These are phyloP conservation scores for Meriones unguiculatus DNA, from an alignment of 2,113 vertebrate genomes.

Conservation along the genomic window DNA sequence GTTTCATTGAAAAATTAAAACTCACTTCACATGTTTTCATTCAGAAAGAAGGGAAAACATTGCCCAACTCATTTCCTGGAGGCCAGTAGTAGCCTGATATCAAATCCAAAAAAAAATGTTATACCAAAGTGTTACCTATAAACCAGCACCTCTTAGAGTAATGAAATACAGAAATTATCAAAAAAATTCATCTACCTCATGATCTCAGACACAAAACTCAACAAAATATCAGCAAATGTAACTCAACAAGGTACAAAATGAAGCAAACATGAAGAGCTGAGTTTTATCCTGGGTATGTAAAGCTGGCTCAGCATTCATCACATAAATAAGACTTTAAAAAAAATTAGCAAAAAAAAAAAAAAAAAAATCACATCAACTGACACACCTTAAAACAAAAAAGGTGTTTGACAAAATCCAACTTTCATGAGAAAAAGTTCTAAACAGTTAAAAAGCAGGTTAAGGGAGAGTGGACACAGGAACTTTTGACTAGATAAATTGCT, in stretches of 20 bases:
- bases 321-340: background rate
- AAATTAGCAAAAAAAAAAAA: background rate
- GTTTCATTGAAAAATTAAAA: background rate
- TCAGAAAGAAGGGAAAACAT: background rate
- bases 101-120: background rate
- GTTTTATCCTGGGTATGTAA: background rate
- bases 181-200: background rate
- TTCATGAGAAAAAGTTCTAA: background rate
- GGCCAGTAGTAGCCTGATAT: background rate
- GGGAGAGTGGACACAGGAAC: background rate
- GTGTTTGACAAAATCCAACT: background rate
- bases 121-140: background rate
- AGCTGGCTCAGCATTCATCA: background rate
- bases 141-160: background rate
- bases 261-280: background rate
- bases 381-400: background rate
- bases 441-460: background rate
- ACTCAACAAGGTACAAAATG: background rate
- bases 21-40: background rate
- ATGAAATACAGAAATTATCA: background rate
- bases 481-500: background rate
- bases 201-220: conserved; percentile 12
- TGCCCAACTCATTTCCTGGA: background rate
- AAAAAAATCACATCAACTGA: background rate
- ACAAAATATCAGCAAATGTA: background rate